A percentile compares a stretch with the other conserved stretches of the same genome.
phyloP scores from a whole-genome alignment of 1,140 invertebrate genomes.

The Dreissena rostriformis region DNA sequence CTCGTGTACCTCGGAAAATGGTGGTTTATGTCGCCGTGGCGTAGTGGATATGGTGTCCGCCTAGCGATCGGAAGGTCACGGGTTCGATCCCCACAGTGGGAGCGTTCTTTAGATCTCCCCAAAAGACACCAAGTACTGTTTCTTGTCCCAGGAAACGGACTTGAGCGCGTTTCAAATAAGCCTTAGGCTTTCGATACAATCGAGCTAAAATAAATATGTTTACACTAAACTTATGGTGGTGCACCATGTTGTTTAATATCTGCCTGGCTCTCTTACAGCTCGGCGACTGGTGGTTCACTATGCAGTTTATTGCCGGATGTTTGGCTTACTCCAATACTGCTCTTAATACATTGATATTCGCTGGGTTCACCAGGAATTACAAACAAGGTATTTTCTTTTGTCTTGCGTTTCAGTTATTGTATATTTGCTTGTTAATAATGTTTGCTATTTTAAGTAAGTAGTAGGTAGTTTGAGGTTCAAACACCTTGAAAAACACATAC shows the following conservation, averaged over 20 bases:
- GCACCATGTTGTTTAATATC: not conserved
- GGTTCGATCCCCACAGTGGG: no score
- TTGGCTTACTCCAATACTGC: slow-evolving; percentile 53
- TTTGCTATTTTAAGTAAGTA: no score
- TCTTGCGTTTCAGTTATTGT: not conserved
- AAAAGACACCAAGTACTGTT: no score
- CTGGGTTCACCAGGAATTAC: slow-evolving; percentile 51
- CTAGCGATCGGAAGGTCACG: no score
- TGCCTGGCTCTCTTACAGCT: slow-evolving; percentile 72
- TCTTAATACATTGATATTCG: slow-evolving; percentile 47
- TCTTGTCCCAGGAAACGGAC: not conserved
- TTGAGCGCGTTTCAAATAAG: not conserved
- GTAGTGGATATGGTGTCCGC: no score
- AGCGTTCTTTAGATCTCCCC: no score
- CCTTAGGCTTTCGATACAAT: not conserved
- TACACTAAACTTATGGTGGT: not conserved
- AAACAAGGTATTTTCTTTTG: slow-evolving; percentile 43
- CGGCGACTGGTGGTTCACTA: slow-evolving; percentile 80
- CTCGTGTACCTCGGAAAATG: no score
- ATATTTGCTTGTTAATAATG: no score
- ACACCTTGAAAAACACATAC: no score
- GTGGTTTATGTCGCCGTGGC: no score
- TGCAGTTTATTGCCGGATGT: slow-evolving; percentile 79
- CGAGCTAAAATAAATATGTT: not conserved
- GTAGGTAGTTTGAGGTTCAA: no score